These are phyloP conservation scores for Tenthredo distinguenda DNA, from an alignment of 2,888 invertebrate genomes.

Conservation along the genomic window DNA sequence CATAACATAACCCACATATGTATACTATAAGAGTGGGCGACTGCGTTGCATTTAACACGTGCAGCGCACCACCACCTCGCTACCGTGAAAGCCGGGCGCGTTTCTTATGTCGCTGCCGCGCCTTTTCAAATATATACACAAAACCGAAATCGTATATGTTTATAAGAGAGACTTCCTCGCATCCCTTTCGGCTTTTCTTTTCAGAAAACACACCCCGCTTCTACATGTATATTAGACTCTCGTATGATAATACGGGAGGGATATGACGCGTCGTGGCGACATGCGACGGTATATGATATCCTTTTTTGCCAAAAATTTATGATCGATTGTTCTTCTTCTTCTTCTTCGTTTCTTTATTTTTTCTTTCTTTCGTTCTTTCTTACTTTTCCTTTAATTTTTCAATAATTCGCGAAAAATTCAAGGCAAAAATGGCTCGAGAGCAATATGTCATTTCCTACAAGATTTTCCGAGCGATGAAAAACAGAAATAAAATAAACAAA, in stretches of 20 bases:
- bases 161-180: conserved; percentile 42
- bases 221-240: background rate
- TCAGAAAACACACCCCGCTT: background rate
- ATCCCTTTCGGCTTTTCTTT: conserved; percentile 57
- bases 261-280: too few relatives aligned
- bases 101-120: background rate
- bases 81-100: conserved; percentile 4
- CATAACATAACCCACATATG: conserved; percentile 34
- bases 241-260: too few relatives aligned
- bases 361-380: background rate
- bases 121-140: conserved; percentile 27
- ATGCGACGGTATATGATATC: too few relatives aligned
- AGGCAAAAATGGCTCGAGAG: too few relatives aligned
- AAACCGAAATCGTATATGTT: background rate
- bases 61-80: background rate
- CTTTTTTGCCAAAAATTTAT: too few relatives aligned
- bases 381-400: background rate
- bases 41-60: conserved; percentile 29
- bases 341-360: background rate
- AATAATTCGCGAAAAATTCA: too few relatives aligned
- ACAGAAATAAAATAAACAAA: too few relatives aligned
- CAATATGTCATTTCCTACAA: too few relatives aligned
- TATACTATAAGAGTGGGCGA: background rate
- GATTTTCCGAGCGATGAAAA: too few relatives aligned
- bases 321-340: background rate